Base-by-base conservation (phyloP, 2,888 invertebrate species). In the Volucella bombylans region DNA sequence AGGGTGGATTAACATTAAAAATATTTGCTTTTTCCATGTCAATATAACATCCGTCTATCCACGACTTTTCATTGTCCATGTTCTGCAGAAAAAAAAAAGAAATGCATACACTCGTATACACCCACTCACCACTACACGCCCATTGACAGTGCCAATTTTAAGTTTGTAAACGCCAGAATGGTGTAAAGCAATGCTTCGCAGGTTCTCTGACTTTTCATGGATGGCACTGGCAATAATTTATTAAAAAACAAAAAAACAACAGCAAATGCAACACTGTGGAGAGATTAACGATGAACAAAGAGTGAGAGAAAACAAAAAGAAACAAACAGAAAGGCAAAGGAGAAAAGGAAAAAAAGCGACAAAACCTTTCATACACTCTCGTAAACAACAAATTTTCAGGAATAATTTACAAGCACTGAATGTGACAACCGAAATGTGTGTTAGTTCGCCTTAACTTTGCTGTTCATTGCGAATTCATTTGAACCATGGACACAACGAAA, bases 401-500 rank as follows among this genome's bases (percentile, higher is more conserved):
- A 83, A 83, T 83, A 83, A 83, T 83, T 83, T 80, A 83, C 83
- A 71, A 71, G 74, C 80, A 71, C 83, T 83, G 83, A 80, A 83
- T 83, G 79, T 83, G 83, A 83, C 83, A 83, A 83, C 74, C 71
- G 80, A 83, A 83, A 83, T 83, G 83, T 83, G 79, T 80, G 83
- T 83, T 83, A 83, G 83, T 83, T 76, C 79, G 79, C 57, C 31
- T 83, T 80, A 83, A 80, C 80, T 69, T 74, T 74, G 80, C 74
- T 83, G 80, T 83, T 83, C 83, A 83, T 80, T 83, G 83, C 83
- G 80, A 83, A 83, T 83, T 83, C 83, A 83, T 83, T 76, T 83
- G 61, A 65, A 49, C 45, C 65, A 31, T 43, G 52, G 69, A 43
- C 52, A 50, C 54, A 41, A n/a, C 15, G 41, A 39, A 57, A 62